phyloP scores from a whole-genome alignment of 1,140 invertebrate species.

The Tyrophagus putrescentiae region DNA sequence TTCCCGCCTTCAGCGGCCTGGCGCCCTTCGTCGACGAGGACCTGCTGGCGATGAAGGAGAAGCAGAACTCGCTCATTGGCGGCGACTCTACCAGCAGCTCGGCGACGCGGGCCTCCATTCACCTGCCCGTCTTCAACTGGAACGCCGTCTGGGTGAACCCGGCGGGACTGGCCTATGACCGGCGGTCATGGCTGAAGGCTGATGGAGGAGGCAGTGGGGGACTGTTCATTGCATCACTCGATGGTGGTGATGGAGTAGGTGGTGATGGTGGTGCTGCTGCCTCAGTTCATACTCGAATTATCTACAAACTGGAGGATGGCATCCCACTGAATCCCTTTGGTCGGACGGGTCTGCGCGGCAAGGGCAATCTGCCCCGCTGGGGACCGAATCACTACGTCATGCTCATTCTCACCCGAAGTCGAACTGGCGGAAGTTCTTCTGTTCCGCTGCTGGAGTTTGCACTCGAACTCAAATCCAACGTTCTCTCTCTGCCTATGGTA shows the following conservation, averaged over 20 bases:
- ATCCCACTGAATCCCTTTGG: conserved; percentile 35
- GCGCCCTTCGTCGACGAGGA: conserved; percentile 34
- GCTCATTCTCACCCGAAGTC: conserved; percentile 34
- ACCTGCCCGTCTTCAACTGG: conserved; percentile 28
- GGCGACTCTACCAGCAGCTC: neutral
- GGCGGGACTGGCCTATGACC: conserved; percentile 28
- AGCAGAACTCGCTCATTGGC: neutral
- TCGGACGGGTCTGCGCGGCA: conserved; percentile 36
- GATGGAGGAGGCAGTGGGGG: conserved; percentile 20
- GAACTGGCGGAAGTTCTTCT: conserved; percentile 6
- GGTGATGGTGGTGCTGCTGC: too few species aligned
- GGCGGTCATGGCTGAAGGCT: conserved; percentile 27
- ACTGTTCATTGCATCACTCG: neutral
- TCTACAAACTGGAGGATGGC: conserved; percentile 28
- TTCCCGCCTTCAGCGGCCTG: conserved; percentile 28
- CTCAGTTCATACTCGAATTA: too few species aligned
- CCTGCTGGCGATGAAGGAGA: conserved; percentile 28
- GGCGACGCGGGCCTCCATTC: neutral
- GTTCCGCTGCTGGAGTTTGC: conserved; percentile 26
- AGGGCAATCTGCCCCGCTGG: conserved; percentile 35
- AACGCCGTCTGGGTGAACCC: conserved; percentile 28
- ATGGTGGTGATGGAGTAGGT: neutral
- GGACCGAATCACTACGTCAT: conserved; percentile 39
- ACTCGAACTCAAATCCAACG: conserved; percentile 24
- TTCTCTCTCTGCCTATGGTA: conserved; percentile 25